Conservation (phyloP, 2,888 invertebrate species). For the Aspidiotus destructor region DNA sequence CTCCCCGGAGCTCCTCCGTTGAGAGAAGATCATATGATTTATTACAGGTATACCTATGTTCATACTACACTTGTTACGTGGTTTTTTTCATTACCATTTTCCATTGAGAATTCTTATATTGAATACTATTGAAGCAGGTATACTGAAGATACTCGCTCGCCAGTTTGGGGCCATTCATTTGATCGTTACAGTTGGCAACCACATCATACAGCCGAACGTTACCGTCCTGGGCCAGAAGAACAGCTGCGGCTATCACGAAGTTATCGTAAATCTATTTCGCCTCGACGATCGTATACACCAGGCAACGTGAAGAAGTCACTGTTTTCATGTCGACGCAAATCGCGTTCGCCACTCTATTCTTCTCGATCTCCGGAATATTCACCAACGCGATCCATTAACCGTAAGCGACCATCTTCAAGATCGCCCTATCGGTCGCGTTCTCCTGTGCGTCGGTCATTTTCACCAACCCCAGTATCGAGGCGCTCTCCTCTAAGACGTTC, state of each 20-base stretch:
- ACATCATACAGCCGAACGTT: constrained; percentile 26
- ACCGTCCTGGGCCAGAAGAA: constrained; percentile 22
- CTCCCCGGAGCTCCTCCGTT: constrained; percentile 1
- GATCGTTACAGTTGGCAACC: constrained; percentile 26
- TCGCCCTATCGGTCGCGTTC: constrained; percentile 27
- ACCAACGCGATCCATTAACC: not conserved
- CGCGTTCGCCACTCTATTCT: constrained; percentile 22
- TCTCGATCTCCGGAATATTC: constrained; percentile 24
- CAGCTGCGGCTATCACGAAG: constrained; percentile 15
- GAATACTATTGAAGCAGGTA: not conserved
- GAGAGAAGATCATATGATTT: constrained; percentile 9
- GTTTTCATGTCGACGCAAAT: constrained; percentile 19
- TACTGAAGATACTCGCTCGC: constrained; percentile 20
- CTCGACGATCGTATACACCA: constrained; percentile 16
- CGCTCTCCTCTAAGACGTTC: not conserved
- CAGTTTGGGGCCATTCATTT: constrained; percentile 18
- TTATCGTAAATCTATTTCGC: constrained; percentile 22
- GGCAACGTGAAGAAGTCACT: constrained; percentile 20
- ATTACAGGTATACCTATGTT: not conserved
- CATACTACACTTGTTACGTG: not conserved
- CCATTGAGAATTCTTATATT: not conserved
- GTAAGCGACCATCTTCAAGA: constrained; percentile 6
- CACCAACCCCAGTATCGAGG: not conserved
- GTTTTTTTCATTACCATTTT: not conserved
- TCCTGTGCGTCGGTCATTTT: constrained; percentile 8